These are phyloP conservation scores for Cyprinodon brontotheroides DNA, from an alignment of 2,113 vertebrate species.

Conservation along the genomic window DNA sequence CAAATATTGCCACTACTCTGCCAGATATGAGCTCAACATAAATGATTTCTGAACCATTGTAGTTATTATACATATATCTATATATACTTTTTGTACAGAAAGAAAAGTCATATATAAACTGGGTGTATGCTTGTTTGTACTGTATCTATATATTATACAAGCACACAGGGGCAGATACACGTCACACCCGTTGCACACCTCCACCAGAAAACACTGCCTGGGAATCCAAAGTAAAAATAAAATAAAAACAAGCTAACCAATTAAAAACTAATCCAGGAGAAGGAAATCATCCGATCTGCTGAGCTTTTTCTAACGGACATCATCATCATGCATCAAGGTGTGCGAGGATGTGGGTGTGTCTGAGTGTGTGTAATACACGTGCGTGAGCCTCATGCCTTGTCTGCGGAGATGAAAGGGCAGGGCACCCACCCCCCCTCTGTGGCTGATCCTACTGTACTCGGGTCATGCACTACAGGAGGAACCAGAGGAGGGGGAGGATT, in stretches of 20 bases:
- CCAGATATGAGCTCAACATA: conserved; percentile 69
- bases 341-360: conserved; percentile 22
- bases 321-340: conserved; percentile 71
- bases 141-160: conserved; percentile 82
- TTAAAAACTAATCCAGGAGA: conserved; percentile 68
- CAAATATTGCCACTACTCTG: conserved; percentile 75
- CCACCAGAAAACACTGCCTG: conserved; percentile 44
- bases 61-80: conserved; percentile 82
- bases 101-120: conserved; percentile 84
- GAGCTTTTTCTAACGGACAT: conserved; percentile 57
- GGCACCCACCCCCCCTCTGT: conserved; percentile 20
- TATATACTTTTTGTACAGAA: conserved; percentile 83
- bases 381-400: conserved; percentile 74
- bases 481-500: conserved; percentile 58
- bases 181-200: conserved; percentile 64
- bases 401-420: conserved; percentile 46
- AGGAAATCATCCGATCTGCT: conserved; percentile 27
- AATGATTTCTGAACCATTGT: conserved; percentile 73
- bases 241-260: conserved; percentile 51
- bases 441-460: conserved; percentile 92
- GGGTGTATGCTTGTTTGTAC: conserved; percentile 82
- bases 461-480: conserved; percentile 89
- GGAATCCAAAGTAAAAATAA: conserved; percentile 57
- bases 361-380: conserved; percentile 57
- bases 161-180: conserved; percentile 77